A percentile compares a stretch with the other conserved stretches of the same genome.
These are phyloP conservation scores for Nyctibius bracteatus DNA, from an alignment of 2,113 vertebrate species.

Conservation along the genomic window DNA sequence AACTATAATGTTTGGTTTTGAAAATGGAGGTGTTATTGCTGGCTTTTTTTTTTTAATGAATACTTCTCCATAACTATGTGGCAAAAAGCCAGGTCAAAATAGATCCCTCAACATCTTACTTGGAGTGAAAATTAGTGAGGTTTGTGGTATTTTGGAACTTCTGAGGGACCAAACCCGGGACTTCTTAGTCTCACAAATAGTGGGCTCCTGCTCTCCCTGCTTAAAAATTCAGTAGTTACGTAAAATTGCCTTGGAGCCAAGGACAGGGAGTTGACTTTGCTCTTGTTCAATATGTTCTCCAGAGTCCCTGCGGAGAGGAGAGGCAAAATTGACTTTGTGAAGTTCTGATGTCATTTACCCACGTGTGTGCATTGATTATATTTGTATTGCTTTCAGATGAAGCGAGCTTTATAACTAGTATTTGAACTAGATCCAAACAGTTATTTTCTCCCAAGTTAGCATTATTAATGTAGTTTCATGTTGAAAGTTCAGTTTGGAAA, in stretches of 20 bases:
- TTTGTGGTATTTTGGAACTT: not conserved
- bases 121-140: not conserved
- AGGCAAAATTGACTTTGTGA: not conserved
- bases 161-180: not conserved
- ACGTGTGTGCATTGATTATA: constrained; percentile 3
- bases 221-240: not conserved
- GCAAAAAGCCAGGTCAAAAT: not conserved
- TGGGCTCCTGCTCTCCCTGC: not conserved
- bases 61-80: not conserved
- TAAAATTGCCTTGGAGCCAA: constrained; percentile 7
- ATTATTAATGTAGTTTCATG: not conserved
- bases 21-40: not conserved
- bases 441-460: not conserved
- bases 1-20: not conserved
- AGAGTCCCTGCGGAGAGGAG: not conserved
- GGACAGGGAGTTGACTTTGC: constrained; percentile 27
- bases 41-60: not conserved
- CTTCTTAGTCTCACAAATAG: not conserved
- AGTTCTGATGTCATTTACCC: constrained; percentile 45
- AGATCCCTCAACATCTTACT: not conserved
- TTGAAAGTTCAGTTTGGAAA: not conserved
- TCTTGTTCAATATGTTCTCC: not conserved
- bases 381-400: constrained; percentile 40
- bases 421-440: not conserved
- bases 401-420: not conserved